phyloP scores from a whole-genome alignment of 2,113 vertebrate species.

The Brachionichthys hirsutus region DNA sequence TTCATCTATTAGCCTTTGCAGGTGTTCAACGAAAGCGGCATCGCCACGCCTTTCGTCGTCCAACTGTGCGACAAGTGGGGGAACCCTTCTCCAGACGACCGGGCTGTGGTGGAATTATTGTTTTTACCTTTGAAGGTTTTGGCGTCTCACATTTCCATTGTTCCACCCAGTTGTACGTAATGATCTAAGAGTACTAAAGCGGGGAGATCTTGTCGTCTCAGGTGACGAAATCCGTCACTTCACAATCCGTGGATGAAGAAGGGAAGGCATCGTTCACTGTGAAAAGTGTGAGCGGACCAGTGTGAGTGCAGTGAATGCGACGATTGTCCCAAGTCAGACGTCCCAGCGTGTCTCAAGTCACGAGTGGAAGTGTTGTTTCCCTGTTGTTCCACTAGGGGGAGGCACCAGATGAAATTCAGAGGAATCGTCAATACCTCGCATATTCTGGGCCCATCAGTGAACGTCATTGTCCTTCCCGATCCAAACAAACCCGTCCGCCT shows the following conservation, averaged over 20 bases:
- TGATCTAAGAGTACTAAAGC: neutral
- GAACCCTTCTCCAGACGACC: conserved; percentile 82
- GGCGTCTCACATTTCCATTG: neutral
- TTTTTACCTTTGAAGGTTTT: conserved; percentile 55
- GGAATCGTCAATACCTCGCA: conserved; percentile 73
- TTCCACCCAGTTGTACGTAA: neutral
- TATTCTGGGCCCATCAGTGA: conserved; percentile 80
- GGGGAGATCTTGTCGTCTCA: conserved; percentile 22
- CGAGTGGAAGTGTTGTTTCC: conserved; percentile 1
- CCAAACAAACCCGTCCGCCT: conserved; percentile 84
- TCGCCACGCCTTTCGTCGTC: conserved; percentile 79
- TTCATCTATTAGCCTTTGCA: conserved; percentile 77
- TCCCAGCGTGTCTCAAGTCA: neutral
- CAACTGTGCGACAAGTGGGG: conserved; percentile 90
- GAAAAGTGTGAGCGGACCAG: conserved; percentile 77
- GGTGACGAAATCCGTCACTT: conserved; percentile 53
- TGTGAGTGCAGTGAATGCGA: conserved; percentile 76
- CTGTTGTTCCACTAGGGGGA: conserved; percentile 80
- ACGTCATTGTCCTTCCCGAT: conserved; percentile 84
- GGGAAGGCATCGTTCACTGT: conserved; percentile 83
- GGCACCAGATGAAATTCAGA: conserved; percentile 79
- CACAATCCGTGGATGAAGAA: conserved; percentile 75
- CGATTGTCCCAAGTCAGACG: neutral
- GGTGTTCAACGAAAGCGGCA: conserved; percentile 82
- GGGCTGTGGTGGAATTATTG: conserved; percentile 78